phyloP scores from a whole-genome alignment of 2,888 invertebrate species.

The Eupithecia pulchellata region DNA sequence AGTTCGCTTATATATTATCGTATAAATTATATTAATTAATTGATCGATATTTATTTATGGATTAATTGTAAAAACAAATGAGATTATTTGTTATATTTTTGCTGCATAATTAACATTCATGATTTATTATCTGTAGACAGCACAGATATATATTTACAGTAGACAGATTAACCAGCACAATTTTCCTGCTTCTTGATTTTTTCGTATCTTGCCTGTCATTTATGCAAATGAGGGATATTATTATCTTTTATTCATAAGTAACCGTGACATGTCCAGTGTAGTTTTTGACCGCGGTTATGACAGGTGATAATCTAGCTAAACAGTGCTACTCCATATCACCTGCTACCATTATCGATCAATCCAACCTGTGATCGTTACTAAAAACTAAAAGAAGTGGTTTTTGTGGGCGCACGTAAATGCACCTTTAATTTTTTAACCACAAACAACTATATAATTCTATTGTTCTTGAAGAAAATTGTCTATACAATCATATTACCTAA shows the following conservation, averaged over 20 bases:
- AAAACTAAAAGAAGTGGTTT: conserved; percentile 5
- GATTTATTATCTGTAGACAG: conserved; percentile 5
- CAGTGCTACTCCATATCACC: not conserved
- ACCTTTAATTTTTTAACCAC: not conserved
- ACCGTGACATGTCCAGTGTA: conserved; percentile 6
- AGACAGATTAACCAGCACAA: not conserved
- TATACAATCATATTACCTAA: not conserved
- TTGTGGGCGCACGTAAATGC: not conserved
- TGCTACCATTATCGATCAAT: conserved; percentile 4
- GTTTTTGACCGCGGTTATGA: conserved; percentile 12
- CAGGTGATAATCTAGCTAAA: conserved; percentile 5
- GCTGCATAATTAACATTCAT: conserved; percentile 1
- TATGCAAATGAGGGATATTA: conserved; percentile 9
- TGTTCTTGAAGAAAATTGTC: not conserved
- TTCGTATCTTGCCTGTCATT: conserved; percentile 7
- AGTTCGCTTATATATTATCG: not conserved
- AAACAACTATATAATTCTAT: not conserved
- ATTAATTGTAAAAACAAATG: not conserved
- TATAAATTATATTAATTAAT: not conserved
- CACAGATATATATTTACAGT: too few relatives aligned
- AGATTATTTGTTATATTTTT: conserved; percentile 7
- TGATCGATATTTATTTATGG: not conserved
- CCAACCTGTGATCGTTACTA: not conserved
- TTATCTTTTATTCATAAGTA: not conserved
- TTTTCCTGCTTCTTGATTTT: conserved; percentile 1